Evolutionary conservation across 2,113 vertebrate genomes (phyloP).

Genomic region (Boulengeromyrus knoepffleri): DNA sequence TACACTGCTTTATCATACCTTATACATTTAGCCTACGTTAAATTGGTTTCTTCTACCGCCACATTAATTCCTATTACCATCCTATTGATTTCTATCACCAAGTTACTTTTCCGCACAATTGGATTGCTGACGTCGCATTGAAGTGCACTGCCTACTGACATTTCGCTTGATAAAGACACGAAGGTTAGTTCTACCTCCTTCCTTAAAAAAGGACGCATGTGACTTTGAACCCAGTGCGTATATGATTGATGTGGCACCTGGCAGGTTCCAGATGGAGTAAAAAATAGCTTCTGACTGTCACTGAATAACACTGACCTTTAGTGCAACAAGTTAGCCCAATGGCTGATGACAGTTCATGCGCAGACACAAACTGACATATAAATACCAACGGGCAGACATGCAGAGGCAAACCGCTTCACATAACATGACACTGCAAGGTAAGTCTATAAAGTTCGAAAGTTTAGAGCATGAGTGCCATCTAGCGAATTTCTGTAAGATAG

Average conservation of each 20-base stretch:
- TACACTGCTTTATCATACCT: background rate
- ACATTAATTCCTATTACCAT: background rate
- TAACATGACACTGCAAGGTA: background rate
- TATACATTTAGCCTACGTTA: background rate
- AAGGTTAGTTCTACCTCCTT: background rate
- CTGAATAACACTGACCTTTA: conserved; percentile 24
- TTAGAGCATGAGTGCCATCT: conserved; percentile 29
- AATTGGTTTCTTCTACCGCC: background rate
- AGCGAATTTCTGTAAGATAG: conserved; percentile 16
- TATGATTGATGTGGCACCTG: conserved; percentile 23
- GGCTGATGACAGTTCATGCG: background rate
- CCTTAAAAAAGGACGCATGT: background rate
- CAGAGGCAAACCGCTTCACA: background rate
- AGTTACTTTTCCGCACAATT: background rate
- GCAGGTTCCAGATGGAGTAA: background rate
- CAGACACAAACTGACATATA: background rate
- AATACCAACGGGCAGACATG: background rate
- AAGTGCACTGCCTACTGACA: background rate
- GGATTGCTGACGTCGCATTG: background rate
- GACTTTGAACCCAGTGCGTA: background rate
- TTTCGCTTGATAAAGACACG: background rate
- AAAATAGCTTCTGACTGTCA: conserved; percentile 14
- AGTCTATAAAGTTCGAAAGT: background rate
- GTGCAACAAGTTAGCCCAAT: background rate
- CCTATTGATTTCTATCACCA: background rate